Evolutionary conservation across 2,888 invertebrate genomes (phyloP).

Genomic region (Philaethria dido): DNA sequence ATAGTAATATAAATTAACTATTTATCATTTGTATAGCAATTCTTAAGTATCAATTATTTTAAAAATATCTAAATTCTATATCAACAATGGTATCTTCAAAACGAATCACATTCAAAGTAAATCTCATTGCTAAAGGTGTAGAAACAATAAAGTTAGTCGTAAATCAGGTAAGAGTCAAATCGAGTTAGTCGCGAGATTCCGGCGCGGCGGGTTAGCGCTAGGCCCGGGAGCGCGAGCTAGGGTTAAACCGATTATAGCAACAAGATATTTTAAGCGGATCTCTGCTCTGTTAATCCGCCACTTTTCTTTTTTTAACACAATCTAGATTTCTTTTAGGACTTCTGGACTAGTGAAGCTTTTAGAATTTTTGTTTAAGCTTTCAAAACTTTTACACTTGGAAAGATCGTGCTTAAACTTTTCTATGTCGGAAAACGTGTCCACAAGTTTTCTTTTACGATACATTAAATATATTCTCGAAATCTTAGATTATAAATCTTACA

Average conservation of each 20-base stretch:
- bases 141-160: constrained; percentile 36
- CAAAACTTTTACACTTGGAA: constrained; percentile 36
- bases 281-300: constrained; percentile 48
- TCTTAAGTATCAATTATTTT: background rate
- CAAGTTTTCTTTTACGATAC: constrained; percentile 18
- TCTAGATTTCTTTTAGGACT: constrained; percentile 38
- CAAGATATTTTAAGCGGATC: constrained; percentile 75
- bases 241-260: constrained; percentile 77
- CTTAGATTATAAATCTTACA: no score
- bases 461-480: background rate
- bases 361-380: constrained; percentile 33
- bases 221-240: constrained; percentile 54
- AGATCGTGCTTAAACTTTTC: constrained; percentile 30
- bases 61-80: background rate
- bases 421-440: constrained; percentile 39
- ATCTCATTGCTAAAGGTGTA: constrained; percentile 14
- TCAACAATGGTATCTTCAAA: background rate
- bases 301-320: constrained; percentile 47
- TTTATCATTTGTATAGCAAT: background rate
- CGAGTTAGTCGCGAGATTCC: constrained; percentile 58
- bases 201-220: constrained; percentile 44
- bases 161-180: constrained; percentile 66
- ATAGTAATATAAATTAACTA: background rate
- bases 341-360: constrained; percentile 32
- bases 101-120: background rate